A percentile compares a stretch with the other conserved stretches of the same genome.
Evolutionary conservation across 2,113 vertebrate species (phyloP).

Genomic region (Morphnarchus princeps): DNA sequence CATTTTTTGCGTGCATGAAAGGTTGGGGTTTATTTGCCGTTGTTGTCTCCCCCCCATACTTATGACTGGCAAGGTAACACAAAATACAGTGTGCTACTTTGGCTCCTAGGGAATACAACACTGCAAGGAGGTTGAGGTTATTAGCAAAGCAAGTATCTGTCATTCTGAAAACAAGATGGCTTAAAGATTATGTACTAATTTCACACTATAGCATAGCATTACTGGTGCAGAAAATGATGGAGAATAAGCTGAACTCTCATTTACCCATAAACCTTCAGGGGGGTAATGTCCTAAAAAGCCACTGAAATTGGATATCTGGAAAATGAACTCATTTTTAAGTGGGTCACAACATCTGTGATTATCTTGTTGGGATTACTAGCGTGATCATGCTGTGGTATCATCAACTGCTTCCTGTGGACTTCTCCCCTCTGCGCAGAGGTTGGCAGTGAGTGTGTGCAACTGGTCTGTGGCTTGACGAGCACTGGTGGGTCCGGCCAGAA

Average conservation of each 20-base stretch:
- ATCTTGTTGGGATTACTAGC: conserved; percentile 60
- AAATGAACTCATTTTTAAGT: conserved; percentile 69
- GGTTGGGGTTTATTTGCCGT: background rate
- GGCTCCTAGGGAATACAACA: background rate
- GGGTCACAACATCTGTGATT: conserved; percentile 73
- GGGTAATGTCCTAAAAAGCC: conserved; percentile 66
- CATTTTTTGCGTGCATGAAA: background rate
- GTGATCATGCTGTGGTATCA: conserved; percentile 20
- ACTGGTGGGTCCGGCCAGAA: background rate
- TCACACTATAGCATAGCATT: conserved; percentile 53
- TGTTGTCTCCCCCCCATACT: background rate
- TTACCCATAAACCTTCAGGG: conserved; percentile 61
- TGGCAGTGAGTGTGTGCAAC: background rate
- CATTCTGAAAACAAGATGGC: conserved; percentile 40
- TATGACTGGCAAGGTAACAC: background rate
- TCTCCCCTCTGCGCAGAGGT: background rate
- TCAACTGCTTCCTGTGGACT: conserved; percentile 13
- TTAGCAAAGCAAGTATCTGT: background rate
- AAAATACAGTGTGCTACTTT: background rate
- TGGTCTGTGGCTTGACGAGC: background rate
- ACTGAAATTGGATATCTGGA: conserved; percentile 63
- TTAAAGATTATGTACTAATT: conserved; percentile 58
- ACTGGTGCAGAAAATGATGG: conserved; percentile 35
- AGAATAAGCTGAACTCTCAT: conserved; percentile 52
- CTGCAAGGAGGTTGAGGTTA: background rate